Percentiles rank a stretch among this genome's conserved stretches.
Evolutionary conservation across 2,113 vertebrate genomes (phyloP).

Genomic region (Carassius carassius): DNA sequence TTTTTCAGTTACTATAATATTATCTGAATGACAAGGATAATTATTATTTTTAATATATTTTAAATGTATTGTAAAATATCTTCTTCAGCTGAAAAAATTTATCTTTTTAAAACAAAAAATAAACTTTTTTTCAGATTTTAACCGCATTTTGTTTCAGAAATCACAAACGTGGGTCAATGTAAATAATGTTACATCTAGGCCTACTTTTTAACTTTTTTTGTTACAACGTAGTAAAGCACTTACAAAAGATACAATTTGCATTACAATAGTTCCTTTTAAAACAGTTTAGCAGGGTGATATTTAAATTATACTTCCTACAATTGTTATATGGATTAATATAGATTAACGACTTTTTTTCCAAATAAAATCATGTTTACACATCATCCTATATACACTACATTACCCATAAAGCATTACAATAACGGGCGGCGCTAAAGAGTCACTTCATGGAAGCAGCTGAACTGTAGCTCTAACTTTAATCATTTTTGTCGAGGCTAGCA

Average conservation of each 20-base stretch:
- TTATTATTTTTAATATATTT: no score
- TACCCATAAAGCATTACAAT: conserved; percentile 37
- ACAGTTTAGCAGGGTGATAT: no score
- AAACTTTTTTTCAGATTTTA: background rate
- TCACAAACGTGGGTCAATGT: background rate
- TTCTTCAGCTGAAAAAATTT: no score
- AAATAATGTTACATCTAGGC: background rate
- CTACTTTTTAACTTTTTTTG: background rate
- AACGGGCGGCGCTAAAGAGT: background rate
- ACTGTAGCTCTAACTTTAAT: conserved; percentile 50
- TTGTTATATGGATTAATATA: no score
- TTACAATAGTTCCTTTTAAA: no score
- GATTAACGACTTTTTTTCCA: background rate
- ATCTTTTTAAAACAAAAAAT: no score
- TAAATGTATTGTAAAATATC: no score
- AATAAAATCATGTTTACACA: background rate
- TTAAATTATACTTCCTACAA: no score
- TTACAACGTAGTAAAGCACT: background rate
- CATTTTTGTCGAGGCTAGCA: conserved; percentile 8
- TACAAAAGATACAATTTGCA: no score
- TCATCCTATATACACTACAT: conserved; percentile 16
- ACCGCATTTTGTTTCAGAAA: background rate
- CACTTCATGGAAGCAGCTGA: conserved; percentile 13
- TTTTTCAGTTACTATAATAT: background rate
- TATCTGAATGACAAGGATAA: background rate